Percentiles rank a stretch among this genome's conserved stretches.
These are phyloP conservation scores for Prinia subflava DNA, from an alignment of 2,113 vertebrate species.

Conservation along the genomic window DNA sequence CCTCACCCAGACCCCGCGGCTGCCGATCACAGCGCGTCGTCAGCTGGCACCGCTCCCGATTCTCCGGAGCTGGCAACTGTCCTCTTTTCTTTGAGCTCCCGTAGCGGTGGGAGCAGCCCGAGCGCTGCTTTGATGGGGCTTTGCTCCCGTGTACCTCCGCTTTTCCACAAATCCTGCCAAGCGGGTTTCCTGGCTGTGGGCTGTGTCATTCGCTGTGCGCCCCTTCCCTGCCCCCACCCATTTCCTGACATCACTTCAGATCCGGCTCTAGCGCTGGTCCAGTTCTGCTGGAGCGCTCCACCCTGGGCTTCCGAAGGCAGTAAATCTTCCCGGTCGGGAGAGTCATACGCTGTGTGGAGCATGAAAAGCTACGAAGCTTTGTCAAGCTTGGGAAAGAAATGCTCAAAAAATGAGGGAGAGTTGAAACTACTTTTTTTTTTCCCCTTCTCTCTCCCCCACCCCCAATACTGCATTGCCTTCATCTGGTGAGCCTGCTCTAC, in stretches of 20 bases:
- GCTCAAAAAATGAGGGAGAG: neutral
- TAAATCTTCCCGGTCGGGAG: neutral
- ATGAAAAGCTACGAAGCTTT: neutral
- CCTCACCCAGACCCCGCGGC: constrained; percentile 7
- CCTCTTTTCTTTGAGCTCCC: constrained; percentile 38
- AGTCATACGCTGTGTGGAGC: neutral
- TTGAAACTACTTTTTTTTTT: neutral
- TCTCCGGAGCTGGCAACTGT: constrained; percentile 15
- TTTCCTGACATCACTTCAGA: constrained; percentile 73
- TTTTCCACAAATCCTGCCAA: constrained; percentile 74
- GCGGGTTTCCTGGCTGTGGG: constrained; percentile 69
- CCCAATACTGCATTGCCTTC: neutral
- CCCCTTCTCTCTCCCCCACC: accelerated
- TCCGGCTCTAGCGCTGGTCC: constrained; percentile 40
- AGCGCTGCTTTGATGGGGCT: neutral
- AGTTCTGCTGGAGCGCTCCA: constrained; percentile 43
- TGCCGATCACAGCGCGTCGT: neutral
- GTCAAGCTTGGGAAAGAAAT: neutral
- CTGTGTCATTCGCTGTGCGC: constrained; percentile 62
- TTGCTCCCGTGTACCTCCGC: constrained; percentile 42
- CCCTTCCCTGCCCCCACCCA: constrained; percentile 65
- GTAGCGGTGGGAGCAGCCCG: constrained; percentile 7
- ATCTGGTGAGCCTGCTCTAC: neutral
- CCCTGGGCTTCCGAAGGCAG: constrained; percentile 46
- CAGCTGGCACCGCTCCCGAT: constrained; percentile 5